Evolutionary conservation across 2,888 invertebrate species (phyloP).

Genomic region (Deilephila porcellus): DNA sequence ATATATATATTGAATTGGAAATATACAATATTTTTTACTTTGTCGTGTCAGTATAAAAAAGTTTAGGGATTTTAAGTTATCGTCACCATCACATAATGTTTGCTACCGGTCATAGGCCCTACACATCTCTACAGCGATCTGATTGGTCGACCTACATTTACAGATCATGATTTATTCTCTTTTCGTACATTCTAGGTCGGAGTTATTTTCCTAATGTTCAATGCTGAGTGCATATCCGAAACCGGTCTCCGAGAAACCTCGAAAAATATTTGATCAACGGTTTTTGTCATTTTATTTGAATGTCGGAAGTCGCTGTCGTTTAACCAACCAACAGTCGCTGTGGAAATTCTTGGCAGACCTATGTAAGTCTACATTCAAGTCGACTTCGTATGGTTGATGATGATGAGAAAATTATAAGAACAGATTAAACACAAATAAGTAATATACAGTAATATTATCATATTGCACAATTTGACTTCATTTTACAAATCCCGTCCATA

Average conservation of each 20-base stretch:
- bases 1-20: too few species aligned
- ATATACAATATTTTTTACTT: too few species aligned
- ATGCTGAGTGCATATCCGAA: not conserved
- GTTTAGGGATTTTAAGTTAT: too few species aligned
- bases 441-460: not conserved
- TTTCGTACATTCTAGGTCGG: constrained; percentile 3
- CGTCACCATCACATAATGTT: too few species aligned
- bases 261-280: constrained; percentile 6
- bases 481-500: not conserved
- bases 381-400: too few species aligned
- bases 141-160: too few species aligned
- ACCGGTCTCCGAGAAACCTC: not conserved
- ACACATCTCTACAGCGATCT: too few species aligned
- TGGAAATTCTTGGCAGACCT: too few species aligned
- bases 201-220: not conserved
- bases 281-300: not conserved
- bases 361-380: too few species aligned
- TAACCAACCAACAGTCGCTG: too few species aligned
- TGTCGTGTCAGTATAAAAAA: too few species aligned
- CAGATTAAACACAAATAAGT: not conserved
- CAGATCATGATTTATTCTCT: not conserved
- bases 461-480: not conserved
- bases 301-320: not conserved
- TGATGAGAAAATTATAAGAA: not conserved
- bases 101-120: too few species aligned